Evolutionary conservation across 2,797 vertebrate species (phyloP), one percentile per base, ranked within the genome.

Genomic region (Eidolon dupreanum): DNA sequence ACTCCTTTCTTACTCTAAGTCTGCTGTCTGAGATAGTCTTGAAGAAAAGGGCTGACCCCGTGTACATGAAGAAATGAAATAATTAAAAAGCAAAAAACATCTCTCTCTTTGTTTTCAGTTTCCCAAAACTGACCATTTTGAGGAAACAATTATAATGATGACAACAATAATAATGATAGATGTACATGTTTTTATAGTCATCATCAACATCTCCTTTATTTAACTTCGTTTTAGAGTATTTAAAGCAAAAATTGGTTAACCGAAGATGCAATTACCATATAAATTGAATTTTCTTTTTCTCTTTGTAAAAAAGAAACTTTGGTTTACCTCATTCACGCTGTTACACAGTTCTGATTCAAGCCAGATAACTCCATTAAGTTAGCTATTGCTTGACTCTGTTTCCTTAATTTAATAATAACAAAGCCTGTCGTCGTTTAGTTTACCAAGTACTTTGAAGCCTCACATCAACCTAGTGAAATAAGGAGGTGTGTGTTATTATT

Each of bases 401-500:
- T 88, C 31, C 33, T 94, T 91, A 83, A 38, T 36, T 92, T 93
- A 77, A 49, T 87, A 81, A 71, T 36, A 90, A 41, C 22, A 81
- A 79, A 63, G 4, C 6, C 20, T 86, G 26, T 28, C 82, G 46
- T 77, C 57, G 55, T 88, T 88, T 63, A 74, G 6, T 71, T 94
- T 53, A 57, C 7, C 66, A 88, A 68, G 17, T 26, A 26, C 11
- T 41, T 92, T 65, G 84, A 7, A 68, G 8, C 4, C 20, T 90
- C 38, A 26, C 5, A 73, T 41, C 11, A 36, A 5, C 28, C 9
- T 92, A 33, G 26, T 46, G 31, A 71, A 88, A 77, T 17, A 84
- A 88, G 1, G 11, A 68, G 57, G 19, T 74, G 2, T 22, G 17
- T 36, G 1, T 88, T 93, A 22, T 17, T 31, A 31, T 78, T 53